Conservation (phyloP, 1,140 invertebrate genomes). For the Caenorhabditis briggsae region DNA sequence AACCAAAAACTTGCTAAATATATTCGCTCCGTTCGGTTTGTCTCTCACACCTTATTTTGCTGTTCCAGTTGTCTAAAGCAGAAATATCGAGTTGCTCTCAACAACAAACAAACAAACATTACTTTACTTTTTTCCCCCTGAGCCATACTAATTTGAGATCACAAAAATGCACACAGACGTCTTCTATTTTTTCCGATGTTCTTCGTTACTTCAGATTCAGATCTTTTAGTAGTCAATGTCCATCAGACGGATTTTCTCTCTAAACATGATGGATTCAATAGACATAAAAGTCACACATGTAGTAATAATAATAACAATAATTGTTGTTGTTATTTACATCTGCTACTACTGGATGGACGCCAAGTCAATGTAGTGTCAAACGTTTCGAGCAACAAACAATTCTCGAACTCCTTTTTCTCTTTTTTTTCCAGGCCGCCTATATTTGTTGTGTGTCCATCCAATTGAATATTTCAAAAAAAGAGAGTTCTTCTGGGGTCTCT, state of each 20-base stretch:
- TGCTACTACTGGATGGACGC: background rate
- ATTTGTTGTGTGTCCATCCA: conserved; percentile 35
- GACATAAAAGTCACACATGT: conserved; percentile 5
- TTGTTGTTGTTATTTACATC: conserved; percentile 47
- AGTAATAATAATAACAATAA: conserved; percentile 47
- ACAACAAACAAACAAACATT: conserved; percentile 47
- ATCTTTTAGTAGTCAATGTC: background rate
- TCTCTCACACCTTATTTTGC: conserved; percentile 29
- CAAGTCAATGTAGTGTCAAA: conserved; percentile 45
- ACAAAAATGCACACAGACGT: conserved; percentile 28
- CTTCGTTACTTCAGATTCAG: background rate
- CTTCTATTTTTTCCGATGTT: background rate
- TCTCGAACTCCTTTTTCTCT: conserved; percentile 27
- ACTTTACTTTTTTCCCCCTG: conserved; percentile 9
- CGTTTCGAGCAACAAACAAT: conserved; percentile 52
- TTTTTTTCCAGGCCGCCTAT: background rate
- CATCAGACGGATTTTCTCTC: no score
- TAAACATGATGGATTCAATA: background rate
- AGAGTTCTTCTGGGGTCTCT: background rate
- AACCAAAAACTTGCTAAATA: conserved; percentile 17
- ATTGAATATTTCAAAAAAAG: conserved; percentile 47
- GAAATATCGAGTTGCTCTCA: conserved; percentile 28
- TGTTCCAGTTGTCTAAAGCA: background rate
- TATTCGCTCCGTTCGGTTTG: conserved; percentile 9
- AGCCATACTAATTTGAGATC: conserved; percentile 35